Evolutionary conservation across 2,797 vertebrate species (phyloP).

Genomic region (Xerus rutilus): DNA sequence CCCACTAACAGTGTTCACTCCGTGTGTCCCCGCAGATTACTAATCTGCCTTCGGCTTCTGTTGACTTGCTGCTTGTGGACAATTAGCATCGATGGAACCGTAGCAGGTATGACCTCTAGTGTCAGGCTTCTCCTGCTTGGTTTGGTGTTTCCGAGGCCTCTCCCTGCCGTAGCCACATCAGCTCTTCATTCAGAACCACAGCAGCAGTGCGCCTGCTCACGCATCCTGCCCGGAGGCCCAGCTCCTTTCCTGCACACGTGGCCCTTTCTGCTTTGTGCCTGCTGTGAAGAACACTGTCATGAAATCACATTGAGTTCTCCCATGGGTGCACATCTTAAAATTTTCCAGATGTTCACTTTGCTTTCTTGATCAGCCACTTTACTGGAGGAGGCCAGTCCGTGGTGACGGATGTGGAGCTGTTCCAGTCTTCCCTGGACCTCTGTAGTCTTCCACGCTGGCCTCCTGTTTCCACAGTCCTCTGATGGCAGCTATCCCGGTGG

Average conservation of each 20-base stretch:
- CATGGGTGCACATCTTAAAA: not conserved
- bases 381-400: not conserved
- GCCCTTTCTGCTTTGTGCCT: not conserved
- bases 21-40: not conserved
- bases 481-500: not conserved
- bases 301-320: not conserved
- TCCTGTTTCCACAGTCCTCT: not conserved
- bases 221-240: not conserved
- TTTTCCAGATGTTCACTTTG: not conserved
- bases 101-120: not conserved
- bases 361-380: not conserved
- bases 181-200: not conserved
- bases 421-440: not conserved
- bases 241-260: not conserved
- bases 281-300: fast-evolving
- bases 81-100: not conserved
- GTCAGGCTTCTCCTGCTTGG: not conserved
- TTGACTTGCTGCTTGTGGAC: not conserved
- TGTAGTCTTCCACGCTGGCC: not conserved
- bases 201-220: no score
- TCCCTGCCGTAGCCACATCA: not conserved
- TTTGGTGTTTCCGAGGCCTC: not conserved
- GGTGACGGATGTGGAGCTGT: fast-evolving
- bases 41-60: not conserved
- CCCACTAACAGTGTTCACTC: not conserved